These are phyloP conservation scores for Rhopalosiphum maidis DNA, from an alignment of 1,140 invertebrate genomes.

Conservation along the genomic window DNA sequence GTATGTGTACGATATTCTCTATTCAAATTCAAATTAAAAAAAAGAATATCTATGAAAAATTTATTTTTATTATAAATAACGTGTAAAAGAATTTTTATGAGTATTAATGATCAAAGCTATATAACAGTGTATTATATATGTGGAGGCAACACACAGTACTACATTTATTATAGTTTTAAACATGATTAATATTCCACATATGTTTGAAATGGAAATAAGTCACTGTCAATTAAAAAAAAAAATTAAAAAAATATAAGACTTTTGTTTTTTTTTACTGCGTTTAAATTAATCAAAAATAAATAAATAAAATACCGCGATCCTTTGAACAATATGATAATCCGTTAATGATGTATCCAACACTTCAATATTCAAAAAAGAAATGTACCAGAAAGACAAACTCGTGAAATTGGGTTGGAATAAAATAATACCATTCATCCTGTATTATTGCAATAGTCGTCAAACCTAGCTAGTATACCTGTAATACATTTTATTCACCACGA, in stretches of 20 bases:
- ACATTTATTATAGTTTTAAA: conserved; percentile 19
- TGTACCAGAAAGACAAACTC: not conserved
- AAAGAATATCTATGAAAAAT: not conserved
- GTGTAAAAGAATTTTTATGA: conserved; percentile 6
- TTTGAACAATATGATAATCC: not conserved
- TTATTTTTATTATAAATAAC: not conserved
- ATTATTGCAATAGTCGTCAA: not conserved
- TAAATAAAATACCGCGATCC: not conserved
- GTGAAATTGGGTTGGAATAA: not conserved
- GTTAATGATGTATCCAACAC: not conserved
- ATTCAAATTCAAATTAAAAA: not conserved
- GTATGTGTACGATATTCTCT: not conserved
- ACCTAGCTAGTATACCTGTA: not conserved
- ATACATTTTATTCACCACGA: not conserved
- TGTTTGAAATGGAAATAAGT: conserved; percentile 17
- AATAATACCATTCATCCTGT: not conserved
- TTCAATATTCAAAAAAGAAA: not conserved
- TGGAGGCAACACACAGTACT: not conserved
- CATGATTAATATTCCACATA: not conserved
- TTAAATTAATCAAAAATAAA: not conserved
- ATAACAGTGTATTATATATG: not conserved
- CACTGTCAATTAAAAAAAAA: conserved; percentile 4
- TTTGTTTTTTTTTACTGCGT: not conserved
- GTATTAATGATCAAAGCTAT: conserved; percentile 11
- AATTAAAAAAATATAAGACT: not conserved